Evolutionary conservation across 2,113 vertebrate genomes (phyloP).

Genomic region (Cyphomyrus plagiostoma): DNA sequence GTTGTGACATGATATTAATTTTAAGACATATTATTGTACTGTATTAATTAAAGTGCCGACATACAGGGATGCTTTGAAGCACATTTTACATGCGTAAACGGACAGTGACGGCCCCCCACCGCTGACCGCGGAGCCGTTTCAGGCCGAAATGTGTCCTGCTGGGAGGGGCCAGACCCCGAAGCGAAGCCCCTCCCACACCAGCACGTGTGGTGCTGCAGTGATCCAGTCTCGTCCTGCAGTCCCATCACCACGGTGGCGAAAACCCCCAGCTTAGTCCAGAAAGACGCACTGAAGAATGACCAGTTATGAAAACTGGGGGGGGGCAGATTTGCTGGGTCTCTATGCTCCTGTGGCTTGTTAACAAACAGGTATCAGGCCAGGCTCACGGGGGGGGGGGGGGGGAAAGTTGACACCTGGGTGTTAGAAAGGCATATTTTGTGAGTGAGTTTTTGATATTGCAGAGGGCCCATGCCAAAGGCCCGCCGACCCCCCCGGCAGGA

Average conservation of each 20-base stretch:
- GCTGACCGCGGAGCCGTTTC: background rate
- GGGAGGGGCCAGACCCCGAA: background rate
- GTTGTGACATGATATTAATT: background rate
- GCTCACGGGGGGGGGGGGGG: constrained; percentile 54
- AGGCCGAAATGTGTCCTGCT: background rate
- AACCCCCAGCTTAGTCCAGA: constrained; percentile 32
- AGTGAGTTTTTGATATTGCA: too few species aligned
- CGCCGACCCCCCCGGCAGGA: too few species aligned
- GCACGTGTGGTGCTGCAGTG: background rate
- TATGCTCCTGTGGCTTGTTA: constrained; percentile 81
- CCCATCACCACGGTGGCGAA: background rate
- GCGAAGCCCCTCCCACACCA: background rate
- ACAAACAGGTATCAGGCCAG: constrained; percentile 70
- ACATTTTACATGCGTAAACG: background rate
- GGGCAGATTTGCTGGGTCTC: constrained; percentile 52
- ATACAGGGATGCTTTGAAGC: background rate
- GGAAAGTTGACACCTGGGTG: too few species aligned
- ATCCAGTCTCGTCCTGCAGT: background rate
- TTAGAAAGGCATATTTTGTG: too few species aligned
- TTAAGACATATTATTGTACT: background rate
- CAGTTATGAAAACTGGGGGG: constrained; percentile 23
- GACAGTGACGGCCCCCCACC: background rate
- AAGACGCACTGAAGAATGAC: constrained; percentile 44
- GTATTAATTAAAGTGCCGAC: background rate
- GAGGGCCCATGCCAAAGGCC: too few species aligned